Evolutionary conservation across 2,888 invertebrate genomes (phyloP).

Genomic region (Periphyllus acericola): DNA sequence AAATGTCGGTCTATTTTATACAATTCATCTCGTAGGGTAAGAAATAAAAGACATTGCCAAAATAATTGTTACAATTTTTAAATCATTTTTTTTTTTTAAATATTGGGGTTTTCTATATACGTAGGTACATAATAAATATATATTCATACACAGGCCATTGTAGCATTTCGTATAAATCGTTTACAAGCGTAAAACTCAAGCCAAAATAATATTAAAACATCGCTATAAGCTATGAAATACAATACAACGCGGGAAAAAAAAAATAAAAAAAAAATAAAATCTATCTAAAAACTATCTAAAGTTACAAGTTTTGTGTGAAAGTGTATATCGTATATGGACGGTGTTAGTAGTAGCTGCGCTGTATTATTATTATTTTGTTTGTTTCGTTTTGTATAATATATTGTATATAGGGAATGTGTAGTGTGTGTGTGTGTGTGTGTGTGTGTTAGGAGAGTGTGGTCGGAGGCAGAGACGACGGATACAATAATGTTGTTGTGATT

Average conservation of each 20-base stretch:
- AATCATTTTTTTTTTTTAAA: neutral
- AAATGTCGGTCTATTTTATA: conserved; percentile 4
- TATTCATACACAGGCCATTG: neutral
- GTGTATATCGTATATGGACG: conserved; percentile 25
- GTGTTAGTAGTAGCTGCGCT: conserved; percentile 50
- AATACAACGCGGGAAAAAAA: conserved; percentile 34
- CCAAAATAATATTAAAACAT: conserved; percentile 51
- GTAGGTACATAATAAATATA: no score
- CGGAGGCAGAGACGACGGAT: conserved; percentile 40
- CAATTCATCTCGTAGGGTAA: neutral
- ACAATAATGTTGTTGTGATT: neutral
- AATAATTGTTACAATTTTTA: conserved; percentile 21
- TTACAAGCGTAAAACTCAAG: conserved; percentile 60
- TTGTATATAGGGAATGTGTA: conserved; percentile 52
- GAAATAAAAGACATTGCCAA: neutral
- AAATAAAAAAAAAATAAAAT: conserved; percentile 48
- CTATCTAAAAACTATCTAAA: conserved; percentile 51
- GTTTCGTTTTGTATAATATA: conserved; percentile 26
- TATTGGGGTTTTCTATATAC: neutral
- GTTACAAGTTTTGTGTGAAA: conserved; percentile 51
- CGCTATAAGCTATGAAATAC: conserved; percentile 47
- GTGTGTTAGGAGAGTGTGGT: conserved; percentile 2
- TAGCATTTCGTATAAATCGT: conserved; percentile 2
- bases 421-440: conserved; percentile 13
- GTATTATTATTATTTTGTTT: conserved; percentile 29